Conservation (phyloP, 2,113 vertebrate species). For the Antigone vipio region DNA sequence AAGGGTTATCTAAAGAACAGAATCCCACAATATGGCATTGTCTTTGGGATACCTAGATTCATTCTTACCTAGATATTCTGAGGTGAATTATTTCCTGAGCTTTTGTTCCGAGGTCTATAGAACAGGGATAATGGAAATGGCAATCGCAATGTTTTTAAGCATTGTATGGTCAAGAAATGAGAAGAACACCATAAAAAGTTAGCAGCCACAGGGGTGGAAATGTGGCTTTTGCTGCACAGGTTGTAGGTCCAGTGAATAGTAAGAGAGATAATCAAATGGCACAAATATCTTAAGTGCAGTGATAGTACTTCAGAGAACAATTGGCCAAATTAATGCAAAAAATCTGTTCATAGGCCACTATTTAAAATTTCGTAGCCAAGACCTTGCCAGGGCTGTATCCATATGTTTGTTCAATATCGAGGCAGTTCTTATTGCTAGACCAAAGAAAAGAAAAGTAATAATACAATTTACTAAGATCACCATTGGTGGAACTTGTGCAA, state of each 20-base stretch:
- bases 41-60: not conserved
- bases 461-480: not conserved
- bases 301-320: not conserved
- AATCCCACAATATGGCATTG: not conserved
- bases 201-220: not conserved
- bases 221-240: not conserved
- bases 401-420: not conserved
- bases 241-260: not conserved
- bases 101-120: not conserved
- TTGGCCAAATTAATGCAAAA: not conserved
- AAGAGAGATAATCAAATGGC: not conserved
- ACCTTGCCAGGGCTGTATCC: not conserved
- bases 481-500: not conserved
- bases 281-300: not conserved
- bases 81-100: not conserved
- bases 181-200: not conserved
- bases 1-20: not conserved
- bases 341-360: not conserved
- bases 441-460: not conserved
- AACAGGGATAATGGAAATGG: not conserved
- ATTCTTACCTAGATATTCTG: not conserved
- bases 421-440: not conserved
- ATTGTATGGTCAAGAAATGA: not conserved
- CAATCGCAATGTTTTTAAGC: not conserved
- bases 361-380: not conserved